These are phyloP conservation scores for Oreortyx pictus DNA, from an alignment of 2,797 vertebrate genomes.

Conservation along the genomic window DNA sequence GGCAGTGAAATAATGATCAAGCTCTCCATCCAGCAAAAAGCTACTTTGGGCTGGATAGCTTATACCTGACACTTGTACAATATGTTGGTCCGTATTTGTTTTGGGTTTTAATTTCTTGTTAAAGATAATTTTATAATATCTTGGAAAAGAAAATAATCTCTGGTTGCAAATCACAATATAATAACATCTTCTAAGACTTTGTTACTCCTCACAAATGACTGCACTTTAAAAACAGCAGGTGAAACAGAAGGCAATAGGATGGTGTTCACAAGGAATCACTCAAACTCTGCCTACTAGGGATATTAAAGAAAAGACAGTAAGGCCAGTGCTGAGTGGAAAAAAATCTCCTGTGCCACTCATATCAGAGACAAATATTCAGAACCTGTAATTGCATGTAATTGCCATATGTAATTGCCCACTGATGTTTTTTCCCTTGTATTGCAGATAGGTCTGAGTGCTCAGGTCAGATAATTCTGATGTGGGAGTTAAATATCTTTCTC, in stretches of 20 bases:
- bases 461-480: not conserved
- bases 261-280: not conserved
- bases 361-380: not conserved
- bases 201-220: not conserved
- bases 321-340: not conserved
- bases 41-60: not conserved
- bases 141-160: not conserved
- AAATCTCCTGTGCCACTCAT: not conserved
- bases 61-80: not conserved
- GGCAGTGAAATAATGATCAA: not conserved
- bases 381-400: not conserved
- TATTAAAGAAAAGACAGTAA: not conserved
- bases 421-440: not conserved
- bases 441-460: fast-evolving
- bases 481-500: not conserved
- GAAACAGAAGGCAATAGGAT: not conserved
- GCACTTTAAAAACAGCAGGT: not conserved
- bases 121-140: not conserved
- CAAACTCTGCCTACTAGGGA: not conserved
- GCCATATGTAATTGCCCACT: not conserved
- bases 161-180: not conserved
- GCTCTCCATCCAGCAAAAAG: not conserved
- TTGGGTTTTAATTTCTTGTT: not conserved
- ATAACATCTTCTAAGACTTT: not conserved
- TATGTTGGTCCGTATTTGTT: not conserved